A percentile compares a stretch with the other conserved stretches of the same genome.
Conservation (phyloP, 2,888 invertebrate species). For the Apocheima hispidaria region DNA sequence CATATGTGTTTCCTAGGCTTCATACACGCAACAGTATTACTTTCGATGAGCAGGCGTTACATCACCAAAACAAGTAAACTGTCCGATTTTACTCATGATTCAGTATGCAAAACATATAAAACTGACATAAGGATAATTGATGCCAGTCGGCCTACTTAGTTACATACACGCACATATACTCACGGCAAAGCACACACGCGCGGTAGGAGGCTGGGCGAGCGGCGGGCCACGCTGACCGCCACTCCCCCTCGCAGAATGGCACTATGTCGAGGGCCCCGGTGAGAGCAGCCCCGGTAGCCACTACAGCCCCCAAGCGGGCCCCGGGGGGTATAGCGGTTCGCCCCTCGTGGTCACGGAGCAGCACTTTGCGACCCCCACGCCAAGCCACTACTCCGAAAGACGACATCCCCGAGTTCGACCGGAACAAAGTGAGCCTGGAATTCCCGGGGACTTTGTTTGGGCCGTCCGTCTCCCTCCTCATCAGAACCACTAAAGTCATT, state of each 20-base stretch:
- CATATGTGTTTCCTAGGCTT: too few species aligned
- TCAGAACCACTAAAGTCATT: slow-evolving; percentile 88
- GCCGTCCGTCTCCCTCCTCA: slow-evolving; percentile 88
- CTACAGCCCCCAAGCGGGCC: slow-evolving; percentile 38
- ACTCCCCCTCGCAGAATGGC: slow-evolving; percentile 61
- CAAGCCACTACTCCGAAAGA: slow-evolving; percentile 56
- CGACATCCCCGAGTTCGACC: slow-evolving; percentile 87
- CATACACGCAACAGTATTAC: too few species aligned
- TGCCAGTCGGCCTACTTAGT: background rate
- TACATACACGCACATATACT: slow-evolving; percentile 8
- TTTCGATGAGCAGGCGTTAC: too few species aligned
- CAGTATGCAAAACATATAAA: too few species aligned
- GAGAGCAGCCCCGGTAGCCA: slow-evolving; percentile 42
- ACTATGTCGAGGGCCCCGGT: slow-evolving; percentile 66
- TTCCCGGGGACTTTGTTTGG: slow-evolving; percentile 89
- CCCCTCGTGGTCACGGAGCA: slow-evolving; percentile 43
- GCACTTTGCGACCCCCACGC: slow-evolving; percentile 34
- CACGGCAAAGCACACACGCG: slow-evolving; percentile 10
- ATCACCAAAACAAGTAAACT: too few species aligned
- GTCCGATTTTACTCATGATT: too few species aligned
- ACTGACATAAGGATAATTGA: too few species aligned
- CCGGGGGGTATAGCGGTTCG: slow-evolving; percentile 35
- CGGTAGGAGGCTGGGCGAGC: slow-evolving; percentile 8
- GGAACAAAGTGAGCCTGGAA: slow-evolving; percentile 88
- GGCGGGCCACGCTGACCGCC: slow-evolving; percentile 12